These are phyloP conservation scores for Stomorhina lunata DNA, from an alignment of 2,888 invertebrate species.

Conservation along the genomic window DNA sequence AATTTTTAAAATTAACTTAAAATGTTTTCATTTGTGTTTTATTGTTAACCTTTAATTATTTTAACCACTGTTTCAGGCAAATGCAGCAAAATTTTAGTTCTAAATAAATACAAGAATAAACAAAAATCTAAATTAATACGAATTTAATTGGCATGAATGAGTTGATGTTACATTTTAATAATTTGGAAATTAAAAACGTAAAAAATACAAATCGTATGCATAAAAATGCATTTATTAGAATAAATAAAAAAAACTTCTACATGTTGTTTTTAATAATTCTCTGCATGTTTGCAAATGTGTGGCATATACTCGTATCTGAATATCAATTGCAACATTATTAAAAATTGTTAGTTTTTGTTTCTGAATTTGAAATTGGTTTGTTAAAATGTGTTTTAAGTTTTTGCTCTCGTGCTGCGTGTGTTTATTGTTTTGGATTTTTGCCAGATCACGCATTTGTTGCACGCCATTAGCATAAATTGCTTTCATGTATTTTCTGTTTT, in stretches of 20 bases:
- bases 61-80: background rate
- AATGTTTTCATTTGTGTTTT: too few relatives aligned
- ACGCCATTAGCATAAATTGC: slow-evolving; percentile 63
- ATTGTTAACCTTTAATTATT: background rate
- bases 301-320: too few relatives aligned
- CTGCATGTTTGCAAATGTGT: background rate
- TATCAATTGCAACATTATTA: slow-evolving; percentile 55
- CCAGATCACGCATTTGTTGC: slow-evolving; percentile 66
- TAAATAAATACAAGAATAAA: background rate
- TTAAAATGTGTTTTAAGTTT: background rate
- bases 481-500: slow-evolving; percentile 22
- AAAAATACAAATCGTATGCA: too few relatives aligned
- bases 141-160: slow-evolving; percentile 41
- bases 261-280: background rate
- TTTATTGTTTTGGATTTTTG: slow-evolving; percentile 61
- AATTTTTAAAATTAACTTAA: too few relatives aligned
- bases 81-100: background rate
- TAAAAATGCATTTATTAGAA: slow-evolving; percentile 29
- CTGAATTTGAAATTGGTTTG: slow-evolving; percentile 3
- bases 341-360: slow-evolving; percentile 30
- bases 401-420: slow-evolving; percentile 50
- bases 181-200: slow-evolving; percentile 12
- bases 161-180: slow-evolving; percentile 34
- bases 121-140: slow-evolving; percentile 36
- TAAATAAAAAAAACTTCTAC: too few relatives aligned